Evolutionary conservation across 2,797 vertebrate species (phyloP).

Genomic region (Avahi laniger): DNA sequence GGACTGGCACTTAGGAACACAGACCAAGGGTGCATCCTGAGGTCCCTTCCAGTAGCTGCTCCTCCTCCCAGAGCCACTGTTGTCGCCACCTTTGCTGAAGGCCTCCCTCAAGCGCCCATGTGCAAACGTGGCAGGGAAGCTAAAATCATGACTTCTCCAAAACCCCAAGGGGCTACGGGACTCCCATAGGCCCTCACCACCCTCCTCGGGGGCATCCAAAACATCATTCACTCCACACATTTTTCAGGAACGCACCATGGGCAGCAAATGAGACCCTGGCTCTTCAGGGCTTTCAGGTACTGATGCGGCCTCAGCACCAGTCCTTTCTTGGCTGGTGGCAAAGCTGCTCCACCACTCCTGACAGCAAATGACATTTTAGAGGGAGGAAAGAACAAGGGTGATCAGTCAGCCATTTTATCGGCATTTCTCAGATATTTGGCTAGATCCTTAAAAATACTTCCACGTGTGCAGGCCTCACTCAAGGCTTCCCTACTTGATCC

Average conservation of each 20-base stretch:
- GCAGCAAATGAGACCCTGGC: not conserved
- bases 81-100: not conserved
- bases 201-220: not conserved
- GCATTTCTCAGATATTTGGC: not conserved
- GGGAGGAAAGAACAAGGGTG: not conserved
- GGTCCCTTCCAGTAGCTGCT: not conserved
- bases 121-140: not conserved
- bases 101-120: not conserved
- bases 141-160: not conserved
- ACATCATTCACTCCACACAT: not conserved
- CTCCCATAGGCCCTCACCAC: not conserved
- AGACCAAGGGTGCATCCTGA: not conserved
- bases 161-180: not conserved
- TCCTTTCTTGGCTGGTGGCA: not conserved
- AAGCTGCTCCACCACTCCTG: not conserved
- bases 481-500: too few species aligned
- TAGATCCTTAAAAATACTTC: not conserved
- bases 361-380: not conserved
- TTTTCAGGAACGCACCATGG: not conserved
- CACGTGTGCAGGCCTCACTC: accelerated
- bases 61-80: not conserved
- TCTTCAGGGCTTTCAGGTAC: not conserved
- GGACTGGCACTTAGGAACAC: not conserved
- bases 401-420: not conserved
- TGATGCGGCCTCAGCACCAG: not conserved